Evolutionary conservation across 2,888 invertebrate genomes (phyloP), one percentile per base, ranked within the genome.

Genomic region (Coronaproctus castanopsis): DNA sequence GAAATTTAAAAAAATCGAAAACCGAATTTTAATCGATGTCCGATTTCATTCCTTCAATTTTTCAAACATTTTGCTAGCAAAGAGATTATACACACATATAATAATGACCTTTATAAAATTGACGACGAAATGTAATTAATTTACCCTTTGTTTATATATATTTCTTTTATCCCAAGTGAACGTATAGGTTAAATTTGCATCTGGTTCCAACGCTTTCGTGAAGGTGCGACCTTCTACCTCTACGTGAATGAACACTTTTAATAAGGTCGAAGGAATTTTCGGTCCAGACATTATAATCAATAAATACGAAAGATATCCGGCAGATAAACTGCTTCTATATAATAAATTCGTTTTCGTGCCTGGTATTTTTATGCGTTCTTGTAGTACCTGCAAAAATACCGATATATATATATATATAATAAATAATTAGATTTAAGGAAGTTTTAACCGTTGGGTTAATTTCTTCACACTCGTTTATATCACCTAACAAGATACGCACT

Each of bases 101-200:
- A n/a, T n/a, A n/a, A n/a, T n/a, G n/a, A n/a, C n/a, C n/a, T n/a
- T n/a, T n/a, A n/a, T n/a, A n/a, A n/a, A n/a, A n/a, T n/a, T n/a
- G n/a, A n/a, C n/a, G n/a, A n/a, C n/a, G n/a, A n/a, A n/a, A n/a
- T n/a, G n/a, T n/a, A n/a, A n/a, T n/a, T n/a, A n/a, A n/a, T n/a
- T 64, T 60, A 81, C 90, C 76, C 92, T 93, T 74, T 96, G 95
- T 69, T 90, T 87, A 74, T 97, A 98, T 52, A 95, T 93, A 72
- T 98, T 97, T 63, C 91, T 78, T 71, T 95, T 89, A 72, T 95
- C 93, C 98, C 98, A 99, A 1, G 93, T 89, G 71, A 95, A 98
- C 8, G 89, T 91, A 72, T 95, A 93, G 57, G 87, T 88, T 61
- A 98, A 76, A 70, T 91, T 88, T 0, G 95, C 90, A 72, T 95